phyloP scores from a whole-genome alignment of 2,888 invertebrate genomes.

The Tupiocoris notatus region DNA sequence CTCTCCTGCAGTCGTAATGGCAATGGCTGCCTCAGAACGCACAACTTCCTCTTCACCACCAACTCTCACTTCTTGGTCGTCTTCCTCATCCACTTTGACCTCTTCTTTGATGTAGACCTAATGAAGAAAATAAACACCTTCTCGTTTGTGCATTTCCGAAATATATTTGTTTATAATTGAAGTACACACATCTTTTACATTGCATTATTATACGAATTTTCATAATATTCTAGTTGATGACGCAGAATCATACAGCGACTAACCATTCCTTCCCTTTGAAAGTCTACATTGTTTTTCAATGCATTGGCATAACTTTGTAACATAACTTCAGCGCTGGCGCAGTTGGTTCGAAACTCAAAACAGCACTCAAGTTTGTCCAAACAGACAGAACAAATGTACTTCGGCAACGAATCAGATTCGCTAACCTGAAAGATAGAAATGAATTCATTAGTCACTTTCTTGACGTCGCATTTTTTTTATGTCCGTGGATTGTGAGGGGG shows the following conservation, averaged over 20 bases:
- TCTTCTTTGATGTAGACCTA: slow-evolving; percentile 42
- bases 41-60: neutral
- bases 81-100: slow-evolving; percentile 9
- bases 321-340: slow-evolving; percentile 66
- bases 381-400: slow-evolving; percentile 66
- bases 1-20: neutral
- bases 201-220: too few species aligned
- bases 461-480: too few species aligned
- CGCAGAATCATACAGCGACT: too few species aligned
- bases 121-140: neutral
- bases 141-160: too few species aligned
- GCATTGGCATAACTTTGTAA: slow-evolving; percentile 65
- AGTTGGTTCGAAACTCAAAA: slow-evolving; percentile 64
- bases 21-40: neutral
- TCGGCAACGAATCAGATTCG: slow-evolving; percentile 68
- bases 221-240: too few species aligned
- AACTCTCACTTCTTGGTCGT: slow-evolving; percentile 15
- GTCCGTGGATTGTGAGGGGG: too few species aligned
- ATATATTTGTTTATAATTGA: too few species aligned
- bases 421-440: slow-evolving; percentile 60
- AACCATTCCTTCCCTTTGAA: slow-evolving; percentile 57
- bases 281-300: slow-evolving; percentile 55
- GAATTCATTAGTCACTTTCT: too few species aligned
- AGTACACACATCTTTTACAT: too few species aligned
- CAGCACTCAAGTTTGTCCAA: slow-evolving; percentile 63